Base-by-base conservation (phyloP, 2,797 vertebrate genomes). In the Bradypodion ventrale region DNA sequence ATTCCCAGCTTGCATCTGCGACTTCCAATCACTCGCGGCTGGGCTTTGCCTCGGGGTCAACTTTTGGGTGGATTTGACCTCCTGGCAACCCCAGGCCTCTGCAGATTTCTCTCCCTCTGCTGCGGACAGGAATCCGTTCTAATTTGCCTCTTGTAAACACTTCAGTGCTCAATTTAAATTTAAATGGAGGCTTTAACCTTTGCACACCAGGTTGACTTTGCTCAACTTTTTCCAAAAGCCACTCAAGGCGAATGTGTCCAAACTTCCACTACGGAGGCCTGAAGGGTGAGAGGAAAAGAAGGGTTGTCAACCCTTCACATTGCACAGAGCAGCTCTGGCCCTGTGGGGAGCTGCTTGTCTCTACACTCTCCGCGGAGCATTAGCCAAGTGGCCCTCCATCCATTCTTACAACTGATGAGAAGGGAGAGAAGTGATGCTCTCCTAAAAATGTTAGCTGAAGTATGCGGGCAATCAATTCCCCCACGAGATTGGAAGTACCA, bases 121-220 rank as follows among this genome's bases (percentile, higher is more conserved):
- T 79, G 75, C 85, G 84, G 91, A 91, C 91, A 93, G 88, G 32
- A 66, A 74, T 84, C 76, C 84, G 82, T 92, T 92, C 78, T 89
- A 91, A 92, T 92, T 91, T 90, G 90, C 77, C 91, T 89, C 90
- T 87, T 92, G 84, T 80, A 88, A 93, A 90, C 75, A 92, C 89
- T 92, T 91, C 90, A 91, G 89, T 79, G 87, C 88, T 93, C 93
- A 88, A 93, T 95, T 95, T 95, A 94, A 93, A 94, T 94, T 94
- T 95, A 95, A 95, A 95, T 95, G 88, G 92, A 89, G 92, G 85
- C 82, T 92, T 95, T 95, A 93, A 94, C 94, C 94, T 93, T 89
- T 75, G 77, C 80, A 65, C 52, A 75, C 89, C 75, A 78, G 83
- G 80, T 23, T 6, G 65, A 52, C 86, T 93, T 91, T 90, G 87